phyloP scores from a whole-genome alignment of 2,888 invertebrate genomes.

The Zygothrica quintamaculata region DNA sequence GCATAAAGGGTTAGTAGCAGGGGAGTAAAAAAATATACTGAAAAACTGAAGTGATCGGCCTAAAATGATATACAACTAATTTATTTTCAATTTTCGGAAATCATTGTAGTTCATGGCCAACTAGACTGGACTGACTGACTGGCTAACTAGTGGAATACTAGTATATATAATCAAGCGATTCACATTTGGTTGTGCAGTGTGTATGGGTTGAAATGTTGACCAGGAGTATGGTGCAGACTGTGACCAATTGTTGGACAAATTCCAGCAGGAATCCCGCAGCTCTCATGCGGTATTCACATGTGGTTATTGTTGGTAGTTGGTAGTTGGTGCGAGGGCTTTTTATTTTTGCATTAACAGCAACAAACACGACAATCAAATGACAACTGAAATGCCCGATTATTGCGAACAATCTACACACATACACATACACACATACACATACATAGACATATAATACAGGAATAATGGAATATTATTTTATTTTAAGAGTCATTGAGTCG shows the following conservation, averaged over 20 bases:
- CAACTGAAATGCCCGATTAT: constrained; percentile 84
- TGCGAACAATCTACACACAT: constrained; percentile 56
- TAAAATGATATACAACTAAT: constrained; percentile 78
- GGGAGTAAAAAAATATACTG: background rate
- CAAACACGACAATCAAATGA: constrained; percentile 82
- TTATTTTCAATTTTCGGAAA: constrained; percentile 79
- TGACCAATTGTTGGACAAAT: constrained; percentile 44
- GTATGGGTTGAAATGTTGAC: constrained; percentile 64
- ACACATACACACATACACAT: constrained; percentile 52
- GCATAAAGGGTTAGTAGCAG: constrained; percentile 50
- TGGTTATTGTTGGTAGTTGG: constrained; percentile 16
- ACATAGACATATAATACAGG: constrained; percentile 47
- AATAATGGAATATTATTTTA: constrained; percentile 81
- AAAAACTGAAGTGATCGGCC: constrained; percentile 31
- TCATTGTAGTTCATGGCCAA: constrained; percentile 64
- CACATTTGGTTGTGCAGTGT: constrained; percentile 34
- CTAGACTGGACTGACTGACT: constrained; percentile 22
- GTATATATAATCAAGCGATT: constrained; percentile 45
- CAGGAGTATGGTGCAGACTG: constrained; percentile 43
- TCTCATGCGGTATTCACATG: constrained; percentile 45
- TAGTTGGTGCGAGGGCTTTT: constrained; percentile 60
- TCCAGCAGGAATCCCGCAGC: constrained; percentile 43
- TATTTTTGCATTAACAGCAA: constrained; percentile 81
- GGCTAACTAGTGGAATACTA: constrained; percentile 33
- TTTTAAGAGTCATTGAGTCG: constrained; percentile 36